Evolutionary conservation across 2,888 invertebrate genomes (phyloP).

Genomic region (Tetropium fuscum): DNA sequence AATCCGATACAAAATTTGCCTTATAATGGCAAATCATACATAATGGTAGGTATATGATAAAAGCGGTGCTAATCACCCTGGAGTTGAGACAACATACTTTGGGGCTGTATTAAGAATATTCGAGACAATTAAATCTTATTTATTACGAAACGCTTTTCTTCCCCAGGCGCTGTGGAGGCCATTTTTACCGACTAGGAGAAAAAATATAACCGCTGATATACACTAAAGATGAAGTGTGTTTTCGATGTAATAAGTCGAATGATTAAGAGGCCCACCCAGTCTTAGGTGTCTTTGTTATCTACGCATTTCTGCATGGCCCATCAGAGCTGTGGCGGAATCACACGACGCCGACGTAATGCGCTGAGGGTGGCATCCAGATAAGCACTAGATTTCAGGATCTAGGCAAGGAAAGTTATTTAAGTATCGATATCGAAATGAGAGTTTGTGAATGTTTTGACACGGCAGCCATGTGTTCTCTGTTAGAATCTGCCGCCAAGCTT

Average conservation of each 20-base stretch:
- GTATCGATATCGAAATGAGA: constrained; percentile 38
- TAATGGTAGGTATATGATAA: too few relatives aligned
- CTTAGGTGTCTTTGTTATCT: constrained; percentile 10
- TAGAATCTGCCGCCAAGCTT: constrained; percentile 46
- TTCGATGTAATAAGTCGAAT: constrained; percentile 22
- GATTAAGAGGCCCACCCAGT: constrained; percentile 48
- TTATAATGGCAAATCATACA: too few relatives aligned
- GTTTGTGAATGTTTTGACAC: constrained; percentile 58
- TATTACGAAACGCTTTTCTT: constrained; percentile 5
- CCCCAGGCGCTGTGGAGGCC: neutral
- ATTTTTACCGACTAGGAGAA: constrained; percentile 9
- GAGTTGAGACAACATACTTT: neutral
- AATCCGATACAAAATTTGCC: too few relatives aligned
- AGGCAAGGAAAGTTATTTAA: constrained; percentile 10
- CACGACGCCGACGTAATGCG: constrained; percentile 33
- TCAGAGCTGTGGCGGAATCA: constrained; percentile 36
- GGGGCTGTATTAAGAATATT: constrained; percentile 3
- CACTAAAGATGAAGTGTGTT: neutral
- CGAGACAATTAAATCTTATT: constrained; percentile 7
- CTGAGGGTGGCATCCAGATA: constrained; percentile 26
- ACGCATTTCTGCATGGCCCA: constrained; percentile 43
- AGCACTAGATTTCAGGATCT: neutral
- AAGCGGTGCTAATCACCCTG: neutral
- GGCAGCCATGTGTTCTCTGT: constrained; percentile 59
- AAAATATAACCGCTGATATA: constrained; percentile 9